phyloP scores from a whole-genome alignment of 2,797 vertebrate species.

The Eremophila alpestris region DNA sequence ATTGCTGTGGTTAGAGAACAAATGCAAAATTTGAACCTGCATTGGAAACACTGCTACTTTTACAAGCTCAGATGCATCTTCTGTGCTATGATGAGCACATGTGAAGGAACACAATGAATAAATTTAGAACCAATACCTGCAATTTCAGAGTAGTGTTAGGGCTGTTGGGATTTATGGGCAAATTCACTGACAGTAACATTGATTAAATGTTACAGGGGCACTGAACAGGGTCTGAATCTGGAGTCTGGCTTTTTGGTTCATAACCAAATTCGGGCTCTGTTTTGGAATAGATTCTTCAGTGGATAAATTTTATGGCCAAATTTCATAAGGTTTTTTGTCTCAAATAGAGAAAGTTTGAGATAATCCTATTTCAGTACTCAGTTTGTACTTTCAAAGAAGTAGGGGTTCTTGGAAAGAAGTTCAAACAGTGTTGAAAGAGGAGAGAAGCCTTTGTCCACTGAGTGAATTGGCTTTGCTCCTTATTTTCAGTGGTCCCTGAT shows the following conservation, averaged over 20 bases:
- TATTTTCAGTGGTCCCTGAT: not conserved
- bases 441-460: not conserved
- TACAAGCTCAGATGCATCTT: not conserved
- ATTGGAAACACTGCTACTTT: not conserved
- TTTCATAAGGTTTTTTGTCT: not conserved
- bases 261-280: not conserved
- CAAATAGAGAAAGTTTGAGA: not conserved
- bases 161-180: not conserved
- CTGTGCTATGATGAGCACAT: not conserved
- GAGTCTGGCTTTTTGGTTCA: not conserved
- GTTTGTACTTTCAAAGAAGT: not conserved
- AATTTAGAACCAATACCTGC: not conserved
- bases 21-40: not conserved
- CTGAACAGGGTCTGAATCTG: not conserved
- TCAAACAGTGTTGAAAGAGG: not conserved
- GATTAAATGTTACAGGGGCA: not conserved
- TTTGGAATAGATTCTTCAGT: not conserved
- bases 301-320: not conserved
- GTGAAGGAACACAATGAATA: not conserved
- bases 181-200: not conserved
- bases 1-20: slow-evolving; percentile 4
- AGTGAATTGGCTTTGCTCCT: not conserved
- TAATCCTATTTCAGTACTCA: not conserved
- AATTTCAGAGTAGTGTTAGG: not conserved
- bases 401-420: not conserved